Evolutionary conservation across 2,888 invertebrate genomes (phyloP).

Genomic region (Orthosia incerta): DNA sequence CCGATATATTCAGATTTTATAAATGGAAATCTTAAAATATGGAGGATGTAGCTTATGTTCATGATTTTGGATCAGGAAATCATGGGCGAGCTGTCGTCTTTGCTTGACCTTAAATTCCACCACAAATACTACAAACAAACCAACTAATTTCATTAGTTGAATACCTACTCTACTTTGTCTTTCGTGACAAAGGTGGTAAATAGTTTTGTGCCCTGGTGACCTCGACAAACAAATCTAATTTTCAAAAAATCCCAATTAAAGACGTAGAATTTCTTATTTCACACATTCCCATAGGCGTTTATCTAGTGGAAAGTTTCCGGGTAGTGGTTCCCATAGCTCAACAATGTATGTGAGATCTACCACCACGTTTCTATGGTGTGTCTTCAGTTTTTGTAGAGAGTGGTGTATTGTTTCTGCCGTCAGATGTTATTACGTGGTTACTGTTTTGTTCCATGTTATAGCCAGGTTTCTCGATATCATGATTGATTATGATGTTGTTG

Average conservation of each 20-base stretch:
- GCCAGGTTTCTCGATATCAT: slow-evolving; percentile 54
- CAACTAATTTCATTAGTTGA: no score
- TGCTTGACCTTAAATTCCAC: neutral
- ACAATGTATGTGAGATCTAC: slow-evolving; percentile 78
- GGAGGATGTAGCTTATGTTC: neutral
- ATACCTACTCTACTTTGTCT: neutral
- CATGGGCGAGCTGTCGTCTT: neutral
- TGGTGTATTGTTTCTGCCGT: slow-evolving; percentile 70
- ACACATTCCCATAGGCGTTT: slow-evolving; percentile 65
- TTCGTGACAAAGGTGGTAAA: slow-evolving; percentile 6
- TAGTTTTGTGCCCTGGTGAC: slow-evolving; percentile 23
- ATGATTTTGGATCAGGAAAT: neutral
- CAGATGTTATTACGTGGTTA: slow-evolving; percentile 54
- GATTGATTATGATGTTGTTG: slow-evolving; percentile 47
- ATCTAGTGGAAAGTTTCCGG: slow-evolving; percentile 81
- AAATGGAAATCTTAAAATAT: no score
- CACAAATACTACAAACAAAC: neutral
- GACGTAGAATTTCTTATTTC: slow-evolving; percentile 60
- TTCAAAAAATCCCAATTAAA: slow-evolving; percentile 47
- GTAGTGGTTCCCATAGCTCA: slow-evolving; percentile 72
- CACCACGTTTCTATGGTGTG: slow-evolving; percentile 68
- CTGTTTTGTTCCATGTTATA: slow-evolving; percentile 37
- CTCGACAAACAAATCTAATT: slow-evolving; percentile 16
- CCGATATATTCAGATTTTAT: neutral
- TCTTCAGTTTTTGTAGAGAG: slow-evolving; percentile 75